Base-by-base conservation (phyloP, 2,113 vertebrate species). In the Amphiprion ocellaris region DNA sequence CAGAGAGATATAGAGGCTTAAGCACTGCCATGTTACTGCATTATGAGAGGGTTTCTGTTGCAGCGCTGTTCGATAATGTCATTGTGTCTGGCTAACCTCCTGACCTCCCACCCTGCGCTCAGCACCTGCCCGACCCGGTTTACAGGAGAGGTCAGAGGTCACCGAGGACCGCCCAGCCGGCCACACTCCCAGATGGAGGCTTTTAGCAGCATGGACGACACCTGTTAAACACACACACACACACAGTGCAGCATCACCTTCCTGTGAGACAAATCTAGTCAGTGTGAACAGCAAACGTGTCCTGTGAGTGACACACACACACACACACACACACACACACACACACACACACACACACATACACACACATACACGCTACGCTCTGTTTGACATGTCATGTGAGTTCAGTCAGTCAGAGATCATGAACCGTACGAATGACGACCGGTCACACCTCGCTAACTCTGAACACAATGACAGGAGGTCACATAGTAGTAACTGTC, bases 161-260 rank as follows among this genome's bases (percentile, higher is more conserved):
- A 76, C 17, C 3, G 3, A 26, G 37, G 63, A 63, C 52, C 28
- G 50, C 71, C 61, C 49, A 55, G 55, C 64, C 49, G 55, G 55
- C 61, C 74, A 47, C 56, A 37, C 44, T 39, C 16, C 41, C 77
- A 81, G 77, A 90, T 87, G 84, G 83, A 88, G 72, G n/a, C 56
- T 64, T 59, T 70, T 26, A 73, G 80, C 14, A 76, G 63, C 49
- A 58, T 49, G 64, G 58, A 65, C 53, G 69, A 82, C 83, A 89
- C 90, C 87, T 91, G 91, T 91, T 90, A 81, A 70, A 74, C 49
- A 82, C 62, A 68, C 55, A 69, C 59, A 41, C 65, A 64, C 19
- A 69, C 23, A 54, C 46, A 17, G 16, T 67, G 63, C 53, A 55
- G 30, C 23, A 28, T 67, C 30, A 8, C 39, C 4, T 5, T 49